Percentiles rank a stretch among this genome's conserved stretches.
phyloP scores from a whole-genome alignment of 2,888 invertebrate species.

The Eledone cirrhosa region DNA sequence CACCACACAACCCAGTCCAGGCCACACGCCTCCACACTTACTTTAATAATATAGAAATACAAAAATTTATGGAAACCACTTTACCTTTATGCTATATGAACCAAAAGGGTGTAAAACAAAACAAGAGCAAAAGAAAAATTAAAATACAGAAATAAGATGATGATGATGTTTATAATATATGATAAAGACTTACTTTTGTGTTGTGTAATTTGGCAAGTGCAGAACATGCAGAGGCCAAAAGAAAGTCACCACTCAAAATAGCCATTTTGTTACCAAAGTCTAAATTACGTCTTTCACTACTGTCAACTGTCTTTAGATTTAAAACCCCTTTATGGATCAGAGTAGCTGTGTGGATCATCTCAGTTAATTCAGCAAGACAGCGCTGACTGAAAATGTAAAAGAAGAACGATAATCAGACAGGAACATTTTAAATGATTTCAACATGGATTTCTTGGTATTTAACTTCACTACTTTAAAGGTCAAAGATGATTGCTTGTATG shows the following conservation, averaged over 20 bases:
- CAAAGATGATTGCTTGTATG: too few species aligned
- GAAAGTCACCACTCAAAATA: slow-evolving; percentile 88
- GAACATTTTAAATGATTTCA: background rate
- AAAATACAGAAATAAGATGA: too few species aligned
- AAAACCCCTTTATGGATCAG: slow-evolving; percentile 88
- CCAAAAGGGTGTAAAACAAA: too few species aligned
- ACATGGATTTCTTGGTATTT: too few species aligned
- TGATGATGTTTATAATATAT: background rate
- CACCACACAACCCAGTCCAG: too few species aligned
- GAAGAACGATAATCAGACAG: background rate
- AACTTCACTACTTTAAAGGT: too few species aligned
- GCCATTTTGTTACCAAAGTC: slow-evolving; percentile 96
- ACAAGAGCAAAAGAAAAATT: too few species aligned
- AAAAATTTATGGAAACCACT: too few species aligned
- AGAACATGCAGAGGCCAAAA: slow-evolving; percentile 85
- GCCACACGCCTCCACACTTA: too few species aligned
- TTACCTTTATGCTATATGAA: too few species aligned
- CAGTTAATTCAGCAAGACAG: slow-evolving; percentile 88
- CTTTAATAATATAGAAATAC: too few species aligned
- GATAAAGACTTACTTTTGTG: slow-evolving; percentile 65
- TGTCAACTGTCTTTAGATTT: slow-evolving; percentile 71
- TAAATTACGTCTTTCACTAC: slow-evolving; percentile 78
- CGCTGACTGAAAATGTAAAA: slow-evolving; percentile 50
- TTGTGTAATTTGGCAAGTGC: slow-evolving; percentile 83
- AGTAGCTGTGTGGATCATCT: slow-evolving; percentile 94